A percentile compares a stretch with the other conserved stretches of the same genome.
Conservation (phyloP, 2,113 vertebrate genomes). For the Pterocles gutturalis region DNA sequence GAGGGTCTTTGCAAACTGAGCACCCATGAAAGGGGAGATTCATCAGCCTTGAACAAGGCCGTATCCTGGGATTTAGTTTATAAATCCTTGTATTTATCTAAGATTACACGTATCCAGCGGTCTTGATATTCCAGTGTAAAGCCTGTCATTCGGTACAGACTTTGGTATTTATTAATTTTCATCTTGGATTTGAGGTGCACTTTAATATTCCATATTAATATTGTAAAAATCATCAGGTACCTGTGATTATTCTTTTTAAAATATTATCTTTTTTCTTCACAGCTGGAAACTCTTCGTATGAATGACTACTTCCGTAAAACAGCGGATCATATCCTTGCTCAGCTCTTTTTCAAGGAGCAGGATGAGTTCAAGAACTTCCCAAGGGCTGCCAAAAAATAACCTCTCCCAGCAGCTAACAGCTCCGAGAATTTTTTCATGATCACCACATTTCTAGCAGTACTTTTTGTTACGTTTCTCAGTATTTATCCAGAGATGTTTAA, state of each 20-base stretch:
- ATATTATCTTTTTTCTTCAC: background rate
- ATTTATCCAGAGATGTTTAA: background rate
- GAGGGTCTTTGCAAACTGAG: background rate
- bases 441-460: background rate
- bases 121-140: too few species aligned
- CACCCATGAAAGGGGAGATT: too few species aligned
- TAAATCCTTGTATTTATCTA: background rate
- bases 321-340: slow-evolving; percentile 75
- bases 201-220: background rate
- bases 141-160: background rate
- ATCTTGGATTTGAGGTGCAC: background rate
- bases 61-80: too few species aligned
- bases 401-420: background rate
- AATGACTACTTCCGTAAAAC: slow-evolving; percentile 64
- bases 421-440: background rate
- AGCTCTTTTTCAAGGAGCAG: slow-evolving; percentile 75
- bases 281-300: slow-evolving; percentile 78
- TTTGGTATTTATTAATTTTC: background rate
- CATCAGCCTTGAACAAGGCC: background rate
- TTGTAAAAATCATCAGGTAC: background rate
- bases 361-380: slow-evolving; percentile 76
- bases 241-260: background rate
- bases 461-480: background rate
- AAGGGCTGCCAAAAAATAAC: slow-evolving; percentile 35
- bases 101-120: too few species aligned